These are phyloP conservation scores for Papilio gigon DNA, from an alignment of 2,888 invertebrate genomes.

Conservation along the genomic window DNA sequence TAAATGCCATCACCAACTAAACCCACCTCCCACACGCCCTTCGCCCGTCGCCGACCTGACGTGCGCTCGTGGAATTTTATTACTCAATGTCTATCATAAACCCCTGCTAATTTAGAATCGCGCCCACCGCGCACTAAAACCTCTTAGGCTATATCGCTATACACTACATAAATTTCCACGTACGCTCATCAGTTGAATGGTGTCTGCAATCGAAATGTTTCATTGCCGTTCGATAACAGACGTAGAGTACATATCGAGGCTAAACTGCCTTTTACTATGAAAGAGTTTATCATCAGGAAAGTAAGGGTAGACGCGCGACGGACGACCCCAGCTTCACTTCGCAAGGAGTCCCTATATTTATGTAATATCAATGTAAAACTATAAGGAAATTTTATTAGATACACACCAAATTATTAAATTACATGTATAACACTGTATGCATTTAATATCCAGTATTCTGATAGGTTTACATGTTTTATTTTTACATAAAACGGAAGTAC, in stretches of 20 bases:
- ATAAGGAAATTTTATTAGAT: constrained; percentile 58
- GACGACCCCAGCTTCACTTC: constrained; percentile 47
- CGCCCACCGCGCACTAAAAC: neutral
- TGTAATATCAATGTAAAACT: constrained; percentile 57
- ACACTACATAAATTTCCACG: constrained; percentile 15
- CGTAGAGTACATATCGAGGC: constrained; percentile 56
- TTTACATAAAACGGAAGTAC: constrained; percentile 21
- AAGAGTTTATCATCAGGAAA: constrained; percentile 35
- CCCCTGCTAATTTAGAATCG: constrained; percentile 6
- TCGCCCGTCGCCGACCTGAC: constrained; percentile 12
- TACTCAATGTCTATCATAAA: neutral
- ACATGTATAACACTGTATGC: constrained; percentile 45
- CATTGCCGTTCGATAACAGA: neutral
- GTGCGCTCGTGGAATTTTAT: constrained; percentile 23
- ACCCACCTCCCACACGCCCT: neutral
- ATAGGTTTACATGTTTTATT: constrained; percentile 43
- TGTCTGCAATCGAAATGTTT: constrained; percentile 31
- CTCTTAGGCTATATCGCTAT: constrained; percentile 7
- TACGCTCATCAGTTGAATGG: constrained; percentile 18
- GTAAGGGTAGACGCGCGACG: constrained; percentile 40
- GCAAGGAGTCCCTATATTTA: constrained; percentile 50
- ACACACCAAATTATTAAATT: constrained; percentile 51
- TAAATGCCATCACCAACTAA: constrained; percentile 64
- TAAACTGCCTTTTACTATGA: constrained; percentile 45
- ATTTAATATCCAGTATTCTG: constrained; percentile 53